Base-by-base conservation (phyloP, 2,113 vertebrate genomes). In the Asarcornis scutulata region DNA sequence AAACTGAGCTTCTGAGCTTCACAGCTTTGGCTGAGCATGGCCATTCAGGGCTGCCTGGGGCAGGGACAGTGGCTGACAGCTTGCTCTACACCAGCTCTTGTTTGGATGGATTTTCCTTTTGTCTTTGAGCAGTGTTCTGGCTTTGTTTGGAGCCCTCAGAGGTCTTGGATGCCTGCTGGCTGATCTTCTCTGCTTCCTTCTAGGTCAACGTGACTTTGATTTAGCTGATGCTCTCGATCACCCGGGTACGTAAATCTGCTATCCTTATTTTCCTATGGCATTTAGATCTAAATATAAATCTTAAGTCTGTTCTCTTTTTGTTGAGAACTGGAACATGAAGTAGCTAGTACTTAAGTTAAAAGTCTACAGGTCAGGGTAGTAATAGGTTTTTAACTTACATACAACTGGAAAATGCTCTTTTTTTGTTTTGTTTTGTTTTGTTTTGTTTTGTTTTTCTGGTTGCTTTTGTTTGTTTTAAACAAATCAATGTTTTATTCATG, bases 191-290 rank as follows among this genome's bases (percentile, higher is more conserved):
- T 84, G 34, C 21, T 77, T 93, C 52, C 17, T 96, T 66, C 66
- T 77, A 98, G 98, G 97, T 69, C 95, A 98, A 62, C 63, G 6
- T 4, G 98, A 98, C 62, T 98, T 98, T 56, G 97, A 98, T 66
- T 91, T 98, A 85, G 94, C 97, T 1, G 98, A 98, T 21, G 97
- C 98, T 10, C 97, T 98, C 12, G 97, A 97, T 38, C 95, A 96
- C n/a, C 90, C 92, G 3, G 95, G 96, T 97, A 75, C 56, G 97
- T 90, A 71, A 18, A 25, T 5, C 50, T 55, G 29, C 31, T 91
- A 15, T 50, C 29, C 8, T 58, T 83, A 25, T 79, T 90, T 85
- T 89, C 52, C 27, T 2, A 9, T 18, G 17, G 7, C 3, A 73
- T 82, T 94, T 74, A 72, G 13, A 56, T 5, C 2, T 9, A 59